phyloP scores from a whole-genome alignment of 2,888 invertebrate species.

The Xylophagus ater region DNA sequence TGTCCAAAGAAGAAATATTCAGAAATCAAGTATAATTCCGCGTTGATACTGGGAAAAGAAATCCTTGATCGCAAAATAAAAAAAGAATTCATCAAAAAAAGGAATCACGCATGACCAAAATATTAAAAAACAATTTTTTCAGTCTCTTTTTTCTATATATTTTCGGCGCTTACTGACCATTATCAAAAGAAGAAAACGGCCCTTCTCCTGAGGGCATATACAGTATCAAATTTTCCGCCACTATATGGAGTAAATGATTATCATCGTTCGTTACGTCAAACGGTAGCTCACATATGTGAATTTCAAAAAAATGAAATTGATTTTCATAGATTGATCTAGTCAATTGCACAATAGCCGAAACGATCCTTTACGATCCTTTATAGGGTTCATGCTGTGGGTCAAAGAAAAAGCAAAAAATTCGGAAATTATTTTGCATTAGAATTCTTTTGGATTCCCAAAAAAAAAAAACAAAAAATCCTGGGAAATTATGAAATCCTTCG shows the following conservation, averaged over 20 bases:
- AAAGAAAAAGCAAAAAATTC: too few relatives aligned
- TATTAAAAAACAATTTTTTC: constrained; percentile 17
- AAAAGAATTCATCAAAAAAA: not conserved
- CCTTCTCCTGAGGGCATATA: too few relatives aligned
- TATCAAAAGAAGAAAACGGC: too few relatives aligned
- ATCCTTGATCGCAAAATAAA: too few relatives aligned
- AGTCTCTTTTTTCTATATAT: too few relatives aligned
- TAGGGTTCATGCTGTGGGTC: constrained; percentile 6
- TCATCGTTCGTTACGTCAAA: constrained; percentile 1
- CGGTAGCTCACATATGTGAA: constrained; percentile 10
- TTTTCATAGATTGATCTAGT: constrained; percentile 3
- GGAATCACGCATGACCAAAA: constrained; percentile 17
- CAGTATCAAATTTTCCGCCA: too few relatives aligned
- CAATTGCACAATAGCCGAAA: constrained; percentile 3
- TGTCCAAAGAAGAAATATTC: too few relatives aligned
- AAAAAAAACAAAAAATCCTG: constrained; percentile 3
- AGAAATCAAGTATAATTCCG: too few relatives aligned
- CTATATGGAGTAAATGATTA: too few relatives aligned
- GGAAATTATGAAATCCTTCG: constrained; percentile 8
- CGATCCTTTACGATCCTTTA: too few relatives aligned
- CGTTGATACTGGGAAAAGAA: too few relatives aligned
- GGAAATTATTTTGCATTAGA: constrained; percentile 10
- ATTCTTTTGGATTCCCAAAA: not conserved
- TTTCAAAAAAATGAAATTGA: constrained; percentile 3
- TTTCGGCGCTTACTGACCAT: constrained; percentile 10